These are phyloP conservation scores for Stenurella melanura DNA, from an alignment of 2,888 invertebrate species.

Conservation along the genomic window DNA sequence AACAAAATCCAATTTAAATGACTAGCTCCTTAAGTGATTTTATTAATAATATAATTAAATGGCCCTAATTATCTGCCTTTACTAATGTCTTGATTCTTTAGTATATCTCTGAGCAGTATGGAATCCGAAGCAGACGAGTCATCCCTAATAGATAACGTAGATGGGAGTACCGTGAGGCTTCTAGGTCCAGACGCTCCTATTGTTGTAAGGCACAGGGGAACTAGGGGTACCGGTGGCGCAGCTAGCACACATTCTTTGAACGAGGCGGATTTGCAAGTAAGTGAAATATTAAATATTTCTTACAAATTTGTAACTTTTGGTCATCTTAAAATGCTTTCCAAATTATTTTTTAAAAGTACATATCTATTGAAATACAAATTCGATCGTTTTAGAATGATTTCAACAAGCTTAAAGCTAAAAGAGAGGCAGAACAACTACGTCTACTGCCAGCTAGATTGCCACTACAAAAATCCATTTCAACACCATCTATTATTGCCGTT, in stretches of 20 bases:
- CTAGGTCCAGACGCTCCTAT: slow-evolving; percentile 74
- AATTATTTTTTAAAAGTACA: too few species aligned
- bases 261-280: slow-evolving; percentile 90
- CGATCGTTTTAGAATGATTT: slow-evolving; percentile 79
- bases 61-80: neutral
- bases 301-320: neutral
- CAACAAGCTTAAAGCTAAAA: slow-evolving; percentile 80
- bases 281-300: slow-evolving; percentile 38
- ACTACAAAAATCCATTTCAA: slow-evolving; percentile 92
- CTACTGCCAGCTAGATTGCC: slow-evolving; percentile 82
- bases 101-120: slow-evolving; percentile 86
- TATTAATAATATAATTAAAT: neutral
- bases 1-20: too few species aligned
- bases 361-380: neutral
- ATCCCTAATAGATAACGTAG: slow-evolving; percentile 73
- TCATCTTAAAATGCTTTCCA: too few species aligned
- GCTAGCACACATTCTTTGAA: slow-evolving; percentile 88
- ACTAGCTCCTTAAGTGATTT: too few species aligned
- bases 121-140: slow-evolving; percentile 90
- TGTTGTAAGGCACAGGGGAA: slow-evolving; percentile 68
- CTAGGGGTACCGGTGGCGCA: slow-evolving; percentile 76
- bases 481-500: slow-evolving; percentile 89
- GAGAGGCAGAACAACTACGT: slow-evolving; percentile 75
- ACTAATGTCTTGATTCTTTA: slow-evolving; percentile 63
- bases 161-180: slow-evolving; percentile 76